Base-by-base conservation (phyloP, 2,888 invertebrate species). In the Himalopsyche tibetana region DNA sequence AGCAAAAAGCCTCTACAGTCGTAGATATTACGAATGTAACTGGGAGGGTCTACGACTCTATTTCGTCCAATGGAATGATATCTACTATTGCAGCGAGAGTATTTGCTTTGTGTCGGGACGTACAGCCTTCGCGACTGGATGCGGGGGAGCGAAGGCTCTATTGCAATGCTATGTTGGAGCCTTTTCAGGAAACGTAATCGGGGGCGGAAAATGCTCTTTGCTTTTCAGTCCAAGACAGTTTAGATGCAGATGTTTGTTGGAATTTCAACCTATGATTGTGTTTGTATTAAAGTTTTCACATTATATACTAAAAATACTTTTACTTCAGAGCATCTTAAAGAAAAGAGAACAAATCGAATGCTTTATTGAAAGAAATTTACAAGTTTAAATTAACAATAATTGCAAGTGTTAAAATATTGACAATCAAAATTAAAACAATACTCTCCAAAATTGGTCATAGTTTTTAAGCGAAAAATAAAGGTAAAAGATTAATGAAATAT, bases 51-150 rank as follows among this genome's bases (percentile, higher is more conserved):
- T 88, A 88, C 92, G 93, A 91, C 93, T 92, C 85, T 86, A 84
- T 84, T 85, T 82, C 88, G 85, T 84, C 88, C 88, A 88, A 88
- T 88, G 87, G 91, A 93, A 91, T 93, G 93, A 93, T 93, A 93
- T 93, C 93, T 93, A 92, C 93, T 92, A 93, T 93, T 93, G 93
- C 93, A 93, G 93, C 93, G 93, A 91, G 91, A 91, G 91, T 92
- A 92, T 88, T 88, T 88, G 86, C 86, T 86, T 86, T 86, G 82
- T 82, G 85, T 45, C 63, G 55, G 74, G 40, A 42, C 86, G 84
- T 85, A 85, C 82, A 82, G 85, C 85, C 55, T 82, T 45, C 74
- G 69, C 51, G 19, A 63, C n/a, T 63, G 82, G 82, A 45, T 38
- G 63, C 83, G 86, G 12, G 85, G 85, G 80, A 86, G 89, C 91